These are phyloP conservation scores for Heliconius congener DNA, from an alignment of 1,140 invertebrate species.

Conservation along the genomic window DNA sequence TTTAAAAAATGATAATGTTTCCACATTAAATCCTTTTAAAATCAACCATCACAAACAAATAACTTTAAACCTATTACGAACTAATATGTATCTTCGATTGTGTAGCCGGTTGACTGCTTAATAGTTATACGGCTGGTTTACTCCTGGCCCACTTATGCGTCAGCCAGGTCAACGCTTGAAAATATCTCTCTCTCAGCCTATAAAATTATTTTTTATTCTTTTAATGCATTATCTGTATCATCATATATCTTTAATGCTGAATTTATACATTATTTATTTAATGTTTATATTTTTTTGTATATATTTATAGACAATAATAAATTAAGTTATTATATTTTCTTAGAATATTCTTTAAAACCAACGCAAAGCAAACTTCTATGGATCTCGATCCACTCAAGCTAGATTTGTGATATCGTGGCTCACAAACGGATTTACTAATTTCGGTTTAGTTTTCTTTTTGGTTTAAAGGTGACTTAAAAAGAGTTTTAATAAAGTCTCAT, in stretches of 20 bases:
- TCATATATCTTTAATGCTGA: no score
- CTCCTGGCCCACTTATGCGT: slow-evolving; percentile 36
- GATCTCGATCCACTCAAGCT: no score
- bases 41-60: not conserved
- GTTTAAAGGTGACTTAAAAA: no score
- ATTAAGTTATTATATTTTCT: no score
- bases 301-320: no score
- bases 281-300: not conserved
- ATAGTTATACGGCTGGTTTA: slow-evolving; percentile 37
- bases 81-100: slow-evolving; percentile 37
- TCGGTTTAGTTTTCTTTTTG: no score
- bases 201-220: not conserved
- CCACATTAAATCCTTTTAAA: not conserved
- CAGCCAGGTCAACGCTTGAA: slow-evolving; percentile 21
- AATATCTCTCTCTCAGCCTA: slow-evolving; percentile 9
- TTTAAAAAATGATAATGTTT: not conserved
- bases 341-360: no score
- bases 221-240: not conserved
- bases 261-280: not conserved
- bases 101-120: slow-evolving; percentile 50
- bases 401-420: no score
- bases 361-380: no score
- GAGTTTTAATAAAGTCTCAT: no score
- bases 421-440: no score
- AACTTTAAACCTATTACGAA: not conserved